Percentiles rank a stretch among this genome's conserved stretches.
Evolutionary conservation across 2,888 invertebrate species (phyloP).

Genomic region (Drosophila robusta): DNA sequence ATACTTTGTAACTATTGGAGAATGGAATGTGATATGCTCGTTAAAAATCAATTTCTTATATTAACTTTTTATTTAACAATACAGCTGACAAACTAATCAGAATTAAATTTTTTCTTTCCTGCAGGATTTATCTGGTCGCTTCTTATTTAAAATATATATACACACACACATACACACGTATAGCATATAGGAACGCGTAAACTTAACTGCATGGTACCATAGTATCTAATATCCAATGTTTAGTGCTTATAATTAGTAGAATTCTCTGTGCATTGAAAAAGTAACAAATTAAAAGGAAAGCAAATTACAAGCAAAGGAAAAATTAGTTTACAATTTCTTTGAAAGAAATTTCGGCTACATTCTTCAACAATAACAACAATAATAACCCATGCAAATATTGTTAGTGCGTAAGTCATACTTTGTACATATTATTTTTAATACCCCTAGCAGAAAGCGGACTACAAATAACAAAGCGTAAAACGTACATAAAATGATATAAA

Average conservation of each 20-base stretch:
- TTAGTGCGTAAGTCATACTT: conserved; percentile 63
- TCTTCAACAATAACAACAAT: conserved; percentile 13
- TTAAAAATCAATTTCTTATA: conserved; percentile 4
- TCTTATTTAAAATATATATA: conserved; percentile 68
- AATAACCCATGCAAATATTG: conserved; percentile 36
- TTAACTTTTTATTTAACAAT: neutral
- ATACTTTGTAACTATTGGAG: conserved; percentile 5
- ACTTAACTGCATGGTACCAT: conserved; percentile 49
- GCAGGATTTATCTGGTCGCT: conserved; percentile 83
- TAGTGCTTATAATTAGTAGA: conserved; percentile 76
- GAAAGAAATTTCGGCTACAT: conserved; percentile 47
- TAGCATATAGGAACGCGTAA: conserved; percentile 52
- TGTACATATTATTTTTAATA: conserved; percentile 74
- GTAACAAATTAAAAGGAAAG: conserved; percentile 10
- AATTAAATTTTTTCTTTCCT: conserved; percentile 37
- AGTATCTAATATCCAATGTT: conserved; percentile 67
- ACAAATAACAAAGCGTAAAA: conserved; percentile 65
- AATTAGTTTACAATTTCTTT: conserved; percentile 40
- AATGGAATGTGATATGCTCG: conserved; percentile 10
- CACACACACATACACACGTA: conserved; percentile 40
- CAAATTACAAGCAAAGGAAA: conserved; percentile 11
- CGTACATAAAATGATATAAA: conserved; percentile 43
- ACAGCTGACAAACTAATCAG: conserved; percentile 17
- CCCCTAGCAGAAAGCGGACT: conserved; percentile 64
- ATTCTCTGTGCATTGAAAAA: conserved; percentile 58